Conservation (phyloP, 1,140 invertebrate genomes). For the Mycetomoellerius zeteki region DNA sequence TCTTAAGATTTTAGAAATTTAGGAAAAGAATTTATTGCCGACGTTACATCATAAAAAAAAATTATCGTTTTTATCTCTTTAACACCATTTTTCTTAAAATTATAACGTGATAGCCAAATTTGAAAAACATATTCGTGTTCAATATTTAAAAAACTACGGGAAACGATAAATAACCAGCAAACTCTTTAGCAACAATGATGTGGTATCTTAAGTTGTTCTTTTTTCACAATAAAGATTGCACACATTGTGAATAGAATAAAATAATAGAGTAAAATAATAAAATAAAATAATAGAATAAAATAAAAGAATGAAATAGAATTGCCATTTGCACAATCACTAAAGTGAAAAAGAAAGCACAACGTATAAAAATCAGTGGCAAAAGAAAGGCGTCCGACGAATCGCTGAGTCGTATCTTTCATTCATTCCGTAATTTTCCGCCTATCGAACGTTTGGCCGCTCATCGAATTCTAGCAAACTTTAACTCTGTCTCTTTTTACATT, state of each 20-base stretch:
- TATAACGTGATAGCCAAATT: no score
- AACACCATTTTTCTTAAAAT: no score
- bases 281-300: slow-evolving; percentile 2
- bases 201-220: background rate
- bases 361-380: slow-evolving; percentile 31
- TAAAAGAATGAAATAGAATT: slow-evolving; percentile 20
- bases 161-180: no score
- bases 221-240: background rate
- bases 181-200: no score
- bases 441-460: slow-evolving; percentile 57
- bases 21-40: no score
- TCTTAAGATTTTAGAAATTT: no score
- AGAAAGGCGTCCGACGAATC: slow-evolving; percentile 55
- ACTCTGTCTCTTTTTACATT: slow-evolving; percentile 8
- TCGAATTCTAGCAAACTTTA: slow-evolving; percentile 35
- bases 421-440: slow-evolving; percentile 72
- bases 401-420: slow-evolving; percentile 70
- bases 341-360: slow-evolving; percentile 9
- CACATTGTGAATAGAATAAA: background rate
- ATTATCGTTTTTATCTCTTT: no score
- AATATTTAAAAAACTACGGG: no score
- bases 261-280: background rate
- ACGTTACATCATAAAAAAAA: no score
- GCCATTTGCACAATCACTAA: slow-evolving; percentile 10
- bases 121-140: no score